These are phyloP conservation scores for Caenorhabditis tropicalis DNA, from an alignment of 1,140 invertebrate genomes.

Conservation along the genomic window DNA sequence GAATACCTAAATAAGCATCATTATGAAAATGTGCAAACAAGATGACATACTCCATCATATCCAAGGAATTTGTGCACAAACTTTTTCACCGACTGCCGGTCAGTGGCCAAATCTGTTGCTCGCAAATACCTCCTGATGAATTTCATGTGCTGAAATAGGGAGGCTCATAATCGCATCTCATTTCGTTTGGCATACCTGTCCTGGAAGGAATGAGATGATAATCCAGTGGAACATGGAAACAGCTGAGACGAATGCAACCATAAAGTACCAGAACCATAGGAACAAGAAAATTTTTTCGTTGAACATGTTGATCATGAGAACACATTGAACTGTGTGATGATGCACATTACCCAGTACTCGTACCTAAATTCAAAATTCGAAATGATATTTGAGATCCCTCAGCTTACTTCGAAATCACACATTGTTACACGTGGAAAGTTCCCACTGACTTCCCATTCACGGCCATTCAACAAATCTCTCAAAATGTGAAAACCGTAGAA, in stretches of 20 bases:
- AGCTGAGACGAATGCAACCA: constrained; percentile 74
- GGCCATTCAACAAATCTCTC: constrained; percentile 73
- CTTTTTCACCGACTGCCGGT: constrained; percentile 70
- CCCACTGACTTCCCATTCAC: constrained; percentile 73
- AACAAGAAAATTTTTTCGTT: constrained; percentile 77
- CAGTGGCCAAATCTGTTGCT: constrained; percentile 71
- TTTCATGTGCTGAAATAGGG: constrained; percentile 70
- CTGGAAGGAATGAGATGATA: constrained; percentile 70
- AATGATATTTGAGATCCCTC: constrained; percentile 36
- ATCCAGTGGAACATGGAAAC: constrained; percentile 72
- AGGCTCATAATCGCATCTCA: not conserved
- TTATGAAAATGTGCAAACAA: not conserved
- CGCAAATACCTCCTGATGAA: constrained; percentile 70
- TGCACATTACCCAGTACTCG: constrained; percentile 71
- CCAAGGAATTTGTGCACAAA: constrained; percentile 75
- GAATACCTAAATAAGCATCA: constrained; percentile 48
- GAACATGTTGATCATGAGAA: constrained; percentile 76
- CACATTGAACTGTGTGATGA: constrained; percentile 74
- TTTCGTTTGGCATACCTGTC: constrained; percentile 62
- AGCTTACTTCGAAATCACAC: constrained; percentile 75
- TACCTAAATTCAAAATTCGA: constrained; percentile 57
- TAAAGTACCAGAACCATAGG: constrained; percentile 76
- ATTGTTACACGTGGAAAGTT: constrained; percentile 75
- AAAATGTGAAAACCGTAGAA: constrained; percentile 75
- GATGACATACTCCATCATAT: constrained; percentile 73